Percentiles rank a stretch among this genome's conserved stretches.
Conservation (phyloP, 1,140 invertebrate species). For the Cyphomyrmex costatus region DNA sequence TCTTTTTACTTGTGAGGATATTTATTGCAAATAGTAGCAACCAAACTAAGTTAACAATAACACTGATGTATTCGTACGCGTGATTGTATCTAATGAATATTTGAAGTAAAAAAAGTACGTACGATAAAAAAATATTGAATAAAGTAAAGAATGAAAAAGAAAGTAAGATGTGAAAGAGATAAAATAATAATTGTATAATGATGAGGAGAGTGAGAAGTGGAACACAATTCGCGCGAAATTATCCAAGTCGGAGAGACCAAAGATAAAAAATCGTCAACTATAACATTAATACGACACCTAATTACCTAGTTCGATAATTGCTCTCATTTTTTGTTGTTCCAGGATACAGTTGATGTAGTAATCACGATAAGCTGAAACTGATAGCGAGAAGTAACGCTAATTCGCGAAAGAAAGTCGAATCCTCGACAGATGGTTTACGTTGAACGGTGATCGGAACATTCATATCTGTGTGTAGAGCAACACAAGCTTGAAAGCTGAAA, state of each 20-base stretch:
- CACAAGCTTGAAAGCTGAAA: neutral
- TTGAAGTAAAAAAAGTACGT: constrained; percentile 37
- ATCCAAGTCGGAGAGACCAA: constrained; percentile 60
- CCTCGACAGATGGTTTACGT: neutral
- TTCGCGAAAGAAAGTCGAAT: neutral
- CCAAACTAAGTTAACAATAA: neutral
- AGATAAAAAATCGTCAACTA: constrained; percentile 69
- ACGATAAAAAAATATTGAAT: constrained; percentile 33
- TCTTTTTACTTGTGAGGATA: constrained; percentile 37
- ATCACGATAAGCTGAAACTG: neutral
- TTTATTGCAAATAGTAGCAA: constrained; percentile 5
- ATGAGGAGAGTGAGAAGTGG: constrained; percentile 54
- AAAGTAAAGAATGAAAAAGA: constrained; percentile 31
- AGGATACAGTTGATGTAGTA: neutral
- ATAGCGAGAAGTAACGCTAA: neutral
- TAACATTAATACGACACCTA: constrained; percentile 49
- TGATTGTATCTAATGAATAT: neutral
- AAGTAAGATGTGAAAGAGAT: constrained; percentile 40
- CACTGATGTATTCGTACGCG: neutral
- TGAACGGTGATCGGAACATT: neutral
- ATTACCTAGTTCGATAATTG: constrained; percentile 21
- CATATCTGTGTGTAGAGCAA: neutral
- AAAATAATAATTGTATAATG: constrained; percentile 49
- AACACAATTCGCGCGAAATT: constrained; percentile 62
- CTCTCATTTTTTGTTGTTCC: neutral